phyloP scores from a whole-genome alignment of 2,113 vertebrate genomes.

The Leucopsar rothschildi region DNA sequence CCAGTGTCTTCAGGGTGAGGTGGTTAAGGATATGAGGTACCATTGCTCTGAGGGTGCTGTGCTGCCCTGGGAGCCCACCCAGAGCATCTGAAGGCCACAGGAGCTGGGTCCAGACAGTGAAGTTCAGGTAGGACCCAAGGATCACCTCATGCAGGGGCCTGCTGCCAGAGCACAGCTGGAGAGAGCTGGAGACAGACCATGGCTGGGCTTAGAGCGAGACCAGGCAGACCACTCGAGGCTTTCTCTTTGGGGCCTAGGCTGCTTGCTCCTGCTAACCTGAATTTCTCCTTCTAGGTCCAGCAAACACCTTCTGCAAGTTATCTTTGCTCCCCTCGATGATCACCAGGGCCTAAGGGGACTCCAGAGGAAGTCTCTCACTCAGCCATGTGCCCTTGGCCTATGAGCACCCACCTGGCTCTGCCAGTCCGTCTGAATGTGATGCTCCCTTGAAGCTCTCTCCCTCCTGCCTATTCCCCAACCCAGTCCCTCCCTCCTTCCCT shows the following conservation, averaged over 20 bases:
- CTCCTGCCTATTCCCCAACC: background rate
- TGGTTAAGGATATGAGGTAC: background rate
- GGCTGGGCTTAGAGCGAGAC: background rate
- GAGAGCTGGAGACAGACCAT: background rate
- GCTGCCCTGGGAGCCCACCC: background rate
- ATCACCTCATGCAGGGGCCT: background rate
- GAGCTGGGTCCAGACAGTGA: background rate
- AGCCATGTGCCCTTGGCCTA: rapidly evolving
- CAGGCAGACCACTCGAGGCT: background rate
- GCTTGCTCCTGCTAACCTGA: background rate
- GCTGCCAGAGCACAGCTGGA: background rate
- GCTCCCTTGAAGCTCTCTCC: background rate
- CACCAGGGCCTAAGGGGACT: rapidly evolving
- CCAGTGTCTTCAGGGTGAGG: background rate
- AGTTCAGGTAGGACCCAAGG: background rate
- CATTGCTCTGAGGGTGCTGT: background rate
- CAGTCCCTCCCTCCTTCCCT: background rate
- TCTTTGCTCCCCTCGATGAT: background rate
- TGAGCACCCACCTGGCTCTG: background rate
- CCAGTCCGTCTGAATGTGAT: background rate
- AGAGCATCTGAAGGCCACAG: background rate
- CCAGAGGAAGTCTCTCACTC: background rate
- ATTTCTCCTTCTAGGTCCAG: background rate
- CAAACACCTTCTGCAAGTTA: background rate
- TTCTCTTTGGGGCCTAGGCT: background rate